Base-by-base conservation (phyloP, 2,888 invertebrate species). In the Drosophila rellima region DNA sequence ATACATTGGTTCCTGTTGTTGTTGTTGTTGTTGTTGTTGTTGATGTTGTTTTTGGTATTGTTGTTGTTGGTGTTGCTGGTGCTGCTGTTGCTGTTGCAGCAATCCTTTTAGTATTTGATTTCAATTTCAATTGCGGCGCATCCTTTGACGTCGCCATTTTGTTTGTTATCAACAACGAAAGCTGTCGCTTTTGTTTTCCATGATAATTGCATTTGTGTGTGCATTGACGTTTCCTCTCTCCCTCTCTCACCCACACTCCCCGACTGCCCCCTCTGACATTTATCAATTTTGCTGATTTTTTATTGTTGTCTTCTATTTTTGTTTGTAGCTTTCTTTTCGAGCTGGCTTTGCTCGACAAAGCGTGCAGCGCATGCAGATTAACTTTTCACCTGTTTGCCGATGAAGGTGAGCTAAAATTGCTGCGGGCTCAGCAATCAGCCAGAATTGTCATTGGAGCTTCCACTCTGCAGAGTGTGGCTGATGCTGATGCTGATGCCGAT, bases 171-270 rank as follows among this genome's bases (percentile, higher is more conserved):
- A 71, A 73, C 66, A 63, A 70, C 82, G 76, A 75, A 68, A 64
- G 82, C 89, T 84, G 89, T 87, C 89, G 78, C 83, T 74, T 88
- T 89, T 89, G 90, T 85, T 85, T 85, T 81, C 74, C 71, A 74
- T 70, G 90, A 90, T 90, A 89, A 90, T 87, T 90, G 90, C 85
- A 88, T 90, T 90, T 81, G 74, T 72, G 68, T 81, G 68, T 64
- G 67, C 62, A 57, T 64, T 74, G 74, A 77, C 72, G 70, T 51
- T n/a, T 5, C 29, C 39, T 20, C n/a, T 23, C 3, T 3, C 20
- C 6, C 17, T 2, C 26, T 18, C 13, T 10, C 48, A n/a, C 40
- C 31, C 4, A 10, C 45, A 2, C 31, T 39, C 55, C n/a, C 40
- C n/a, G n/a, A 7, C 50, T 31, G n/a, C 47, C 10, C 40, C 48